Base-by-base conservation (phyloP, 1,140 invertebrate species). In the Neuroterus valhalla region DNA sequence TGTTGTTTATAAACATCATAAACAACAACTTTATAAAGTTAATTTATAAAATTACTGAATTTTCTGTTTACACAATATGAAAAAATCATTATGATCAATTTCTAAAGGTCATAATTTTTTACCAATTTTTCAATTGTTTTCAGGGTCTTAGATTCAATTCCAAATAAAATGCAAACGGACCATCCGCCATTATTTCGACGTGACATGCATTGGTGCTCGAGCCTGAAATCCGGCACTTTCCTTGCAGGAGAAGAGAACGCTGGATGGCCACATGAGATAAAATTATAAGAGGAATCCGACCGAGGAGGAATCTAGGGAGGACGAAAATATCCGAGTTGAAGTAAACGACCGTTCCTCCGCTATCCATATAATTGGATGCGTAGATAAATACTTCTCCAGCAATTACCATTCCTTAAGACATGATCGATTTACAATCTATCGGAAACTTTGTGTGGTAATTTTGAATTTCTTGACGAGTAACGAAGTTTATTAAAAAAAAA, bases 161-260 rank as follows among this genome's bases (percentile, higher is more conserved):
- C 70, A 70, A 81, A 80, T 84, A 78, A 78, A 84, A 85, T 84
- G 78, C 79, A 79, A 82, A 80, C 80, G 75, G 55, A n/a, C 23
- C 55, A n/a, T 26, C 55, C 23, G 77, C 80, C 79, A 85, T 84
- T 84, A 79, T 80, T 74, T 72, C 76, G 71, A 86, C 83, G 83
- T 83, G 76, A 79, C 74, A 66, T 55, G 79, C 80, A 82, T 81
- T 66, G 76, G 79, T 76, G 77, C 66, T 46, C n/a, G 74, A 78
- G 70, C 66, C 71, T 72, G 69, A 78, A 78, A 77, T 74, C 70
- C 71, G 70, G 62, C 72, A 26, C 70, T 75, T 77, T 72, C 73
- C 67, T 77, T 78, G 76, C 66, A 73, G 75, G 70, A 77, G 71
- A 70, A 79, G 67, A 71, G 55, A 38, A 76, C 72, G 74, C 71